Base-by-base conservation (phyloP, 2,888 invertebrate genomes). In the Fabriciana adippe region DNA sequence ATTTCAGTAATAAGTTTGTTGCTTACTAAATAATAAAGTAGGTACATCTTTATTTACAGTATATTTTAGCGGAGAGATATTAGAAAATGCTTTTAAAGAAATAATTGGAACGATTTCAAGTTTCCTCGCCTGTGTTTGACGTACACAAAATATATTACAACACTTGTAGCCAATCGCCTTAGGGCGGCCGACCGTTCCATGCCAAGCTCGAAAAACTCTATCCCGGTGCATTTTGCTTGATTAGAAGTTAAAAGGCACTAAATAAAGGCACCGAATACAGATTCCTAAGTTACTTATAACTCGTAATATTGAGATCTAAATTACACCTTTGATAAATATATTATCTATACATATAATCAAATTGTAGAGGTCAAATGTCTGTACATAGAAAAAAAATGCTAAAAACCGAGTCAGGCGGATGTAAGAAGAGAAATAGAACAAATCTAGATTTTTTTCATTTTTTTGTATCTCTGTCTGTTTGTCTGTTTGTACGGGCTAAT, bases 1-100 rank as follows among this genome's bases (percentile, higher is more conserved):
- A 50, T n/a, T 5, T 15, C 26, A 18, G 16, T 16, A 41, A 57
- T 41, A 15, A n/a, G 13, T 35, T 35, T 56, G 18, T 59, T 13
- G 14, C n/a, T 13, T 15, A 66, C 54, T 57, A 64, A 53, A 63
- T 60, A 60, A 64, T 64, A 64, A 70, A 70, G 31, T 61, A 48
- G n/a, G 13, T 60, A 60, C 66, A 63, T 56, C 26, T 57, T 63
- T 67, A 70, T 68, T 70, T 63, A 66, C 66, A 59, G 63, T 60
- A 55, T 68, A 70, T 71, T 73, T 69, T 67, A 68, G 65, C 59
- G 56, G 56, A 70, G 67, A 71, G 72, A 71, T 72, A 71, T 71
- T 74, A 72, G 73, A 74, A 74, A 72, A 74, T 72, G 72, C 72
- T 74, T 74, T 74, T 70, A 74, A 74, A 72, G 70, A 74, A 72